Evolutionary conservation across 2,888 invertebrate genomes (phyloP).

Genomic region (Rhodophaea formosa): DNA sequence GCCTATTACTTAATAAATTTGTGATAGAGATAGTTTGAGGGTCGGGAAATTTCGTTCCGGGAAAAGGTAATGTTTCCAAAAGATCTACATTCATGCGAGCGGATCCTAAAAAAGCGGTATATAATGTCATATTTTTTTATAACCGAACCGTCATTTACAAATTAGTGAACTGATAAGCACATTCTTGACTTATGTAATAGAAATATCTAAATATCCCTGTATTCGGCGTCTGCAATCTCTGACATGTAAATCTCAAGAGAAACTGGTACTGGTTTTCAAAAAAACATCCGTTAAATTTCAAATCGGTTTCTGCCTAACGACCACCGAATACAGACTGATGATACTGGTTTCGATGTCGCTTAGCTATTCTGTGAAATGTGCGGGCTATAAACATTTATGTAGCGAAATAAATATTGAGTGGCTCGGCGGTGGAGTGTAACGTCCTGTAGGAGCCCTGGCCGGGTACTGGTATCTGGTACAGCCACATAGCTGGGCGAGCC

Average conservation of each 20-base stretch:
- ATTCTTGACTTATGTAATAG: no score
- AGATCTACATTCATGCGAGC: no score
- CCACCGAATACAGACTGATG: neutral
- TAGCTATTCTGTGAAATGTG: neutral
- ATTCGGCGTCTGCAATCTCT: neutral
- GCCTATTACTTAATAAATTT: no score
- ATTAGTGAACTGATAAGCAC: no score
- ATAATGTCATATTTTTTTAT: no score
- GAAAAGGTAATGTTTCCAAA: no score
- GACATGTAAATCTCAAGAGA: neutral
- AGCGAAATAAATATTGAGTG: neutral
- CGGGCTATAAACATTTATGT: neutral
- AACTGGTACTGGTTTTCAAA: neutral
- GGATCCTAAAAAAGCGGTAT: no score
- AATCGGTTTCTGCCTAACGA: conserved; percentile 27
- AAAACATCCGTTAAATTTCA: conserved; percentile 27
- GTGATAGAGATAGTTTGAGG: no score
- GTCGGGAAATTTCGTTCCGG: no score
- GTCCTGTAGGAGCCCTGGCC: conserved; percentile 8
- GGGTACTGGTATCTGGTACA: conserved; percentile 41
- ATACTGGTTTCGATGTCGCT: conserved; percentile 10
- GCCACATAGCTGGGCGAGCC: conserved; percentile 59
- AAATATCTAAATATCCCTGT: neutral
- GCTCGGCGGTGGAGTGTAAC: neutral
- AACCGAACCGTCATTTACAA: no score